Conservation (phyloP, 2,888 invertebrate genomes). For the Oscheius onirici region DNA sequence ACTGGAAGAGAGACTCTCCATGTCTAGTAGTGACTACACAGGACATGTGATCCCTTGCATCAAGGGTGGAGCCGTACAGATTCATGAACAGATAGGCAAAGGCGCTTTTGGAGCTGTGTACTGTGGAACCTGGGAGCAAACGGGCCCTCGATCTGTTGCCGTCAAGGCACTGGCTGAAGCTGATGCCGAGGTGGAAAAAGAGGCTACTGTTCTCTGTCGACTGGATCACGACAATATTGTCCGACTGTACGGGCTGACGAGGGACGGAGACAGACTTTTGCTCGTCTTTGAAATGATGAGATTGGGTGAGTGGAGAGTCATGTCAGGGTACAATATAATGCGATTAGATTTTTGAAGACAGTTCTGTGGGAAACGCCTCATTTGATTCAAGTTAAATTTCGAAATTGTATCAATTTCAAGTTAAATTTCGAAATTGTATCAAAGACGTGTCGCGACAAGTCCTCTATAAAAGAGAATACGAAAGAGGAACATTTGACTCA, state of each 20-base stretch:
- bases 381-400: no score
- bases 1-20: conserved; percentile 42
- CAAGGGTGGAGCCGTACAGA: conserved; percentile 53
- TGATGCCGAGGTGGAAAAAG: conserved; percentile 43
- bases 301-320: conserved; percentile 88
- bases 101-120: conserved; percentile 69
- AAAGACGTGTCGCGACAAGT: no score
- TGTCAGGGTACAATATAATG: no score
- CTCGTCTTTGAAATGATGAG: conserved; percentile 94
- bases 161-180: conserved; percentile 45
- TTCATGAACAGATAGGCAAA: conserved; percentile 65
- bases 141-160: conserved; percentile 43
- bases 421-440: no score
- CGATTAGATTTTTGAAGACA: no score
- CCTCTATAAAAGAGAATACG: no score
- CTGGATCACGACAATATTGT: conserved; percentile 94
- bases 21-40: conserved; percentile 49
- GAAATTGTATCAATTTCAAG: no score
- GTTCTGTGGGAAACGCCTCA: no score
- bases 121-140: conserved; percentile 58
- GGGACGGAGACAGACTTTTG: conserved; percentile 81
- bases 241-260: conserved; percentile 49
- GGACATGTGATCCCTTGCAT: conserved; percentile 53
- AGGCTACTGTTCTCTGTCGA: conserved; percentile 89
- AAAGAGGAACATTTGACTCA: no score